A percentile compares a stretch with the other conserved stretches of the same genome.
These are phyloP conservation scores for Gnathonemus longibarbis DNA, from an alignment of 2,113 vertebrate species.

Conservation along the genomic window DNA sequence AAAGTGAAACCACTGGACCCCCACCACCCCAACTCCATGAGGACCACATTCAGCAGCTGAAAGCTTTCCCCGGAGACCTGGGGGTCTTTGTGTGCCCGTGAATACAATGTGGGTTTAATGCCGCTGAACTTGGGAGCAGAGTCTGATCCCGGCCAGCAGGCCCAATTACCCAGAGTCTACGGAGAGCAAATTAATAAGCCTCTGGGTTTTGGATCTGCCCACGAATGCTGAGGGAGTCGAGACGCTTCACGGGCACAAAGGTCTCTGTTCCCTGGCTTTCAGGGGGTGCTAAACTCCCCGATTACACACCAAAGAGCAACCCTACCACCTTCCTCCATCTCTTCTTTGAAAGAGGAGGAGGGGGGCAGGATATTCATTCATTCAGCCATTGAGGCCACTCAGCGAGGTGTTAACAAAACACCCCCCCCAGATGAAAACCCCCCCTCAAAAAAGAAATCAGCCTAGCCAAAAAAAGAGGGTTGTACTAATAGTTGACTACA, in stretches of 20 bases:
- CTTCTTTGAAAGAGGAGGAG: conserved; percentile 44
- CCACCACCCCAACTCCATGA: conserved; percentile 6
- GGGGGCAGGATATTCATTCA: conserved; percentile 51
- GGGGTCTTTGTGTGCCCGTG: conserved; percentile 41
- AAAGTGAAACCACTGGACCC: neutral
- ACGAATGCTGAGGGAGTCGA: conserved; percentile 53
- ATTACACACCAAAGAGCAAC: conserved; percentile 50
- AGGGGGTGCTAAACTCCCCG: conserved; percentile 32
- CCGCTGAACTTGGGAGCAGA: conserved; percentile 50
- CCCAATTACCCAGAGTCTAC: conserved; percentile 70
- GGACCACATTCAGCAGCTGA: neutral
- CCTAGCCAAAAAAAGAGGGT: neutral
- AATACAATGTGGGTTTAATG: conserved; percentile 56
- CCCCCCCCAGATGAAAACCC: neutral
- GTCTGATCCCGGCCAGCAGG: conserved; percentile 56
- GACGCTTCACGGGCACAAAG: conserved; percentile 55
- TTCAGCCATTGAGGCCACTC: conserved; percentile 50
- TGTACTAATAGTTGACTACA: neutral
- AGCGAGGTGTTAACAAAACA: conserved; percentile 52
- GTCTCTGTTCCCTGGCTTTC: conserved; percentile 30
- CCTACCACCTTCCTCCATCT: conserved; percentile 29
- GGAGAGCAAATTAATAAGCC: conserved; percentile 67
- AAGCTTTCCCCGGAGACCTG: conserved; percentile 26
- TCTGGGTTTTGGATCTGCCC: conserved; percentile 45
- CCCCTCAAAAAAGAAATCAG: neutral